Conservation (phyloP, 2,797 vertebrate species). For the Lacerta agilis region DNA sequence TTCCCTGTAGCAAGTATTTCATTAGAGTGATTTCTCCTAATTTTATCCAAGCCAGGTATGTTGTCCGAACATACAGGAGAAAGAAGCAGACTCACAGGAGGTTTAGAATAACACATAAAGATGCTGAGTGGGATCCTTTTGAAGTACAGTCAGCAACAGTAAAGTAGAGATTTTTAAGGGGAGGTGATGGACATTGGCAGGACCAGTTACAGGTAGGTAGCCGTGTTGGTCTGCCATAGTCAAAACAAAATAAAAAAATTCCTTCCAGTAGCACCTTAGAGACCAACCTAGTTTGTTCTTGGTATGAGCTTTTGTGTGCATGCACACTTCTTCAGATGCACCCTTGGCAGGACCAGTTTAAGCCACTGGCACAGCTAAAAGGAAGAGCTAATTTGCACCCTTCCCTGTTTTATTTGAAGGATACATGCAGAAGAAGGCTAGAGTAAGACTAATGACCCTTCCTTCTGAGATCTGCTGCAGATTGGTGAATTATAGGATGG, state of each 20-base stretch:
- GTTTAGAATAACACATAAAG: neutral
- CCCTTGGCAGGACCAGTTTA: neutral
- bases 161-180: neutral
- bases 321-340: no score
- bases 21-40: constrained; percentile 33
- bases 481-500: neutral
- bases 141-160: neutral
- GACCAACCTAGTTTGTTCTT: no score
- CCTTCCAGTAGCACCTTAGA: no score
- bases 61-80: neutral
- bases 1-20: constrained; percentile 44
- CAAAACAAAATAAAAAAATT: no score
- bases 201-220: neutral
- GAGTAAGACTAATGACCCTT: neutral
- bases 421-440: neutral
- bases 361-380: neutral
- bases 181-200: neutral
- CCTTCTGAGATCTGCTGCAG: neutral
- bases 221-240: no score
- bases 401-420: neutral
- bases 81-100: constrained; percentile 10
- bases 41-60: constrained; percentile 23
- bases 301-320: no score
- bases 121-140: neutral
- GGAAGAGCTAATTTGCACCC: neutral